These are phyloP conservation scores for Craseonycteris thonglongyai DNA, from an alignment of 2,113 vertebrate species.

Conservation along the genomic window DNA sequence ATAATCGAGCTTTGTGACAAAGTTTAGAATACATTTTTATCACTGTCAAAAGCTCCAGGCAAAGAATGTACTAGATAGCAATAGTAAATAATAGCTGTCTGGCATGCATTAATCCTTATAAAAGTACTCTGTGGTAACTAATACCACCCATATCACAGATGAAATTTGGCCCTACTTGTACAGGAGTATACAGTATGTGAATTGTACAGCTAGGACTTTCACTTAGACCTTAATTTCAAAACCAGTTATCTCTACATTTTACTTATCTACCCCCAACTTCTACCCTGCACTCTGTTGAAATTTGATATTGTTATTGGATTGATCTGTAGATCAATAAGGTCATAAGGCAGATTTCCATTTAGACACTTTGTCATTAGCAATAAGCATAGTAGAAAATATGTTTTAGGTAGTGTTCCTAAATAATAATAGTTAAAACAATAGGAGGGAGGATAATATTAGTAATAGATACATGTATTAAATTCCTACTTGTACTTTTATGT, in stretches of 20 bases:
- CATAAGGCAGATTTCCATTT: not conserved
- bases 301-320: not conserved
- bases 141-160: not conserved
- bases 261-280: not conserved
- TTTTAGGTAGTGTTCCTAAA: not conserved
- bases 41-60: not conserved
- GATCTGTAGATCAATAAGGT: not conserved
- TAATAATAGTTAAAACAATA: not conserved
- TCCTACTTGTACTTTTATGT: not conserved
- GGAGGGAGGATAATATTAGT: not conserved
- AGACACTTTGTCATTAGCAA: not conserved
- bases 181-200: not conserved
- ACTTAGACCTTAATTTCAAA: not conserved
- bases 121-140: not conserved
- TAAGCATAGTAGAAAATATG: not conserved
- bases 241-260: not conserved
- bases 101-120: not conserved
- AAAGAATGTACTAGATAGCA: not conserved
- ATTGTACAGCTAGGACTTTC: not conserved
- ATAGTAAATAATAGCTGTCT: not conserved
- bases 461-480: not conserved
- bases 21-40: not conserved
- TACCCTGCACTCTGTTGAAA: not conserved
- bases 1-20: not conserved
- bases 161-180: not conserved